These are phyloP conservation scores for Idaea biselata DNA, from an alignment of 2,888 invertebrate species.

Conservation along the genomic window DNA sequence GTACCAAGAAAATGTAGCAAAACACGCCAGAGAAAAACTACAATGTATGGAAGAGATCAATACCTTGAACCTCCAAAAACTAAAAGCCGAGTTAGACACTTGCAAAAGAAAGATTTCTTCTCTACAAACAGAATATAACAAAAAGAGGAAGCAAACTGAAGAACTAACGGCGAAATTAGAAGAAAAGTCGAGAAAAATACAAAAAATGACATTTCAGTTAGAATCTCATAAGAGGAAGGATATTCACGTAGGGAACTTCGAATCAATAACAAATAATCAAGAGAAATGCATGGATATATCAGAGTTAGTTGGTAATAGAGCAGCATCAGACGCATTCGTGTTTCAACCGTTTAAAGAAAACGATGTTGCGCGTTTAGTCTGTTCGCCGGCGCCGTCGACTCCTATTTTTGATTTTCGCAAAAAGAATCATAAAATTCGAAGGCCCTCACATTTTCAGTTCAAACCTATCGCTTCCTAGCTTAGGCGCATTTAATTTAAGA, in stretches of 20 bases:
- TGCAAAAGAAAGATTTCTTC: conserved; percentile 68
- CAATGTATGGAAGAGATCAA: conserved; percentile 73
- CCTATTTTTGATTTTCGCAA: conserved; percentile 70
- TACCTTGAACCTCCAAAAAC: conserved; percentile 63
- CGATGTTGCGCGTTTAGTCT: conserved; percentile 46
- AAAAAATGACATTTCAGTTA: conserved; percentile 69
- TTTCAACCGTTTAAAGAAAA: conserved; percentile 62
- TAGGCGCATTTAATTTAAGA: background rate
- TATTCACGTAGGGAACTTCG: conserved; percentile 51
- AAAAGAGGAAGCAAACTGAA: conserved; percentile 69
- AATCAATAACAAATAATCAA: conserved; percentile 45
- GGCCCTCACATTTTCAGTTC: conserved; percentile 56
- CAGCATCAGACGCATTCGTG: conserved; percentile 59
- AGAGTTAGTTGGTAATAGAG: conserved; percentile 61
- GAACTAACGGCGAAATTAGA: conserved; percentile 66
- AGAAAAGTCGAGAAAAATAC: conserved; percentile 70
- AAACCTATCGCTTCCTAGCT: conserved; percentile 55
- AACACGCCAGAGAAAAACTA: conserved; percentile 68
- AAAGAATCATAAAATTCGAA: conserved; percentile 37
- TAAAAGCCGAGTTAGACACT: conserved; percentile 72
- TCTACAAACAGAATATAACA: conserved; percentile 66
- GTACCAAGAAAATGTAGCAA: conserved; percentile 72
- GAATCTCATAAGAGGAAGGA: conserved; percentile 68
- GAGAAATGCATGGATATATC: conserved; percentile 70
- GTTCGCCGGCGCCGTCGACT: conserved; percentile 68